Evolutionary conservation across 1,140 invertebrate species (phyloP), one percentile per base, ranked within the genome.

Genomic region (Latrodectus geometricus): DNA sequence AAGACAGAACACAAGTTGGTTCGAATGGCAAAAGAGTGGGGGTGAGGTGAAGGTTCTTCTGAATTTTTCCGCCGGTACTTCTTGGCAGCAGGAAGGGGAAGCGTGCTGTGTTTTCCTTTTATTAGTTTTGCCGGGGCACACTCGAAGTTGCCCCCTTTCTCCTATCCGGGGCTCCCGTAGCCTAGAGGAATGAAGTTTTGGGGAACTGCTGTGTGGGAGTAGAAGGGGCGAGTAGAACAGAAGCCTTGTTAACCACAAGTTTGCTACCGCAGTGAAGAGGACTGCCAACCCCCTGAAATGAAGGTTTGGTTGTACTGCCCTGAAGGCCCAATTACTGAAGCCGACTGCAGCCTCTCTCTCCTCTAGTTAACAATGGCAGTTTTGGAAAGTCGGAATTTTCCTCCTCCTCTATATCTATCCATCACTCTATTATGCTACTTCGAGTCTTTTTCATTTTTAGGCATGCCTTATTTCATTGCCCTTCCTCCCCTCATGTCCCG

Each of bases 211-310:
- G 35, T 5, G 35, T 35, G 69, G 49, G n/a, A 68, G 23, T 23
- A 49, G 35, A 56, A 61, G 65, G 70, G 14, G 15, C 49, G 8
- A n/a, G 65, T n/a, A 78, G 74, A 86, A 73, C 76, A 73, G 68
- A 74, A 74, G 85, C 69, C 85, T 87, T 87, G 85, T 87, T 87
- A 87, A 87, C 85, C 85, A 75, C 85, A 87, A 87, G 76, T 87
- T 80, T 66, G 68, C 65, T 86, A 79, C 84, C 84, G 54, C 76
- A 79, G 14, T 87, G 76, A 87, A 87, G 83, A 86, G 83, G 74
- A 49, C 48, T 56, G 56, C n/a, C 12, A 48, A 15, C 21, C 11
- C 68, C 75, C 76, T 23, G 49, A 73, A 87, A 87, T 79, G 76
- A 80, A 79, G 74, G 73, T 74, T 65, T 49, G 79, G 68, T 81